Evolutionary conservation across 2,888 invertebrate genomes (phyloP), one percentile per base, ranked within the genome.

Genomic region (Helicoverpa assulta): DNA sequence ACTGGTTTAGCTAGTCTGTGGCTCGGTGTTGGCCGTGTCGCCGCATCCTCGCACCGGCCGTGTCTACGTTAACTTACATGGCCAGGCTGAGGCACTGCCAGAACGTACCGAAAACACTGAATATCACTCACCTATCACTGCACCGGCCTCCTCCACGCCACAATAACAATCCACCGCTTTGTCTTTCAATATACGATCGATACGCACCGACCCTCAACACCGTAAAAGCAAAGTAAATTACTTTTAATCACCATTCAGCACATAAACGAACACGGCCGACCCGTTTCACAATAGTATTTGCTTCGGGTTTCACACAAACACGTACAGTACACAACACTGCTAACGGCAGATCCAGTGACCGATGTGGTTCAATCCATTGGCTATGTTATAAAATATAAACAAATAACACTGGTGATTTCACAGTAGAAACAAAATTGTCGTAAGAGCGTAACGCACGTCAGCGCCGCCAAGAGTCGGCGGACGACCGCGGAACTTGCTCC

Each of bases 221-320:
- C 89, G 93, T 93, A 93, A 94, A 94, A 92, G 91, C 92, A 89
- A 92, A 93, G 91, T 91, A 93, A 95, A 94, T 94, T 95, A 93
- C 93, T 92, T 93, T 90, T 94, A 93, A 94, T 94, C 95, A 95
- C 95, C 92, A 94, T 93, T 93, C 93, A 93, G 90, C 94, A 94
- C 93, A 92, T 89, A 92, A 92, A 93, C 88, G 92, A 90, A 92
- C 93, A 92, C 92, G 90, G 92, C 86, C 91, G 88, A 91, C 88
- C 83, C 89, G 92, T 92, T 93, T 90, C 89, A 91, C 92, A 90
- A 91, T 86, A 87, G 89, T 86, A 90, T 90, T 84, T 65, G 80
- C 84, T 85, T 86, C 85, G 76, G 83, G 87, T 84, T 84, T 86
- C 88, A 91, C 92, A 90, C 85, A 88, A 88, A 89, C 90, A 89